A percentile compares a stretch with the other conserved stretches of the same genome.
Evolutionary conservation across 2,113 vertebrate species (phyloP).

Genomic region (Paralichthys olivaceus): DNA sequence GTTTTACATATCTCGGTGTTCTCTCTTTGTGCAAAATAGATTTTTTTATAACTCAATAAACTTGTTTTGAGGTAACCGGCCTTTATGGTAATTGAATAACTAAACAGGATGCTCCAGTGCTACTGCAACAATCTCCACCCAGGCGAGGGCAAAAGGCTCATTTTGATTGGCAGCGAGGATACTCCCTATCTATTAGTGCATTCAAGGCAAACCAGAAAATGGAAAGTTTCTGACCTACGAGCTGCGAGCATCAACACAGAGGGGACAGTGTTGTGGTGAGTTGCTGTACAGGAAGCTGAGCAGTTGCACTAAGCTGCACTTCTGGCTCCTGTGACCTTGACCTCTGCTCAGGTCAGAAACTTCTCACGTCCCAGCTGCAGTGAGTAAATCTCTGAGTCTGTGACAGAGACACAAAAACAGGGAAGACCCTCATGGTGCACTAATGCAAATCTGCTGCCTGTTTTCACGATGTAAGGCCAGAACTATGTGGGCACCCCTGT

Average conservation of each 20-base stretch:
- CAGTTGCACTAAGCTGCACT: constrained; percentile 26
- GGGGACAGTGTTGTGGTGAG: constrained; percentile 53
- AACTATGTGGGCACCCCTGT: neutral
- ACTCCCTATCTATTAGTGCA: constrained; percentile 78
- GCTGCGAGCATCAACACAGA: constrained; percentile 49
- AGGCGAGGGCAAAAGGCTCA: constrained; percentile 73
- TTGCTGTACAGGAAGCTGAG: constrained; percentile 47
- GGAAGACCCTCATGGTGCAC: neutral
- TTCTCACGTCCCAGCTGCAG: constrained; percentile 47
- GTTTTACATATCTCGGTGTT: constrained; percentile 40
- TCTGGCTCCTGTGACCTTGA: constrained; percentile 51
- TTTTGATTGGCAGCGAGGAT: constrained; percentile 79
- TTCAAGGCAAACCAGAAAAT: constrained; percentile 49
- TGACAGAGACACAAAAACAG: neutral
- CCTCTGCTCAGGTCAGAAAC: constrained; percentile 49
- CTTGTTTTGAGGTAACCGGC: constrained; percentile 64
- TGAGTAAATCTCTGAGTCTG: neutral
- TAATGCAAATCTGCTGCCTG: neutral
- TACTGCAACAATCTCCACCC: constrained; percentile 70
- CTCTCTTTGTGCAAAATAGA: constrained; percentile 48
- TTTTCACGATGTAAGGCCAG: neutral
- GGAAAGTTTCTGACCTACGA: constrained; percentile 68
- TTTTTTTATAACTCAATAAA: constrained; percentile 70
- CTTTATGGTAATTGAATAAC: constrained; percentile 76
- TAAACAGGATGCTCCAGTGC: constrained; percentile 76